Conservation (phyloP, 1,140 invertebrate genomes). For the Zaprionus nigranus region DNA sequence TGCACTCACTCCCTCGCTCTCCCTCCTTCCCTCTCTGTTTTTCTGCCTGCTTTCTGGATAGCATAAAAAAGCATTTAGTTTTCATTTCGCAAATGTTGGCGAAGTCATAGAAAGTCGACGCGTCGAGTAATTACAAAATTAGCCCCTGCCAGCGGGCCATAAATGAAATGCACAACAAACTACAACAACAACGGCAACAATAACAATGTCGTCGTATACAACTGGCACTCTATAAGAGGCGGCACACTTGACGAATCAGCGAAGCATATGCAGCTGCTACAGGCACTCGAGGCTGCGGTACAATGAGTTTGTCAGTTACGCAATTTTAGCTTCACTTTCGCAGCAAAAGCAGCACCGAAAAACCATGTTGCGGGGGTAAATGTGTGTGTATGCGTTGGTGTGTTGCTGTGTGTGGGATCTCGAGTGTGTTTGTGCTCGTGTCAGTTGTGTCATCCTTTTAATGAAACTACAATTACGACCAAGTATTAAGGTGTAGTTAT, state of each 20-base stretch:
- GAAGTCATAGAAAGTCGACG: constrained; percentile 77
- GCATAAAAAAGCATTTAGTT: constrained; percentile 67
- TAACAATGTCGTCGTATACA: constrained; percentile 19
- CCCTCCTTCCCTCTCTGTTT: too few species aligned
- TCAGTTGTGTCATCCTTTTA: constrained; percentile 65
- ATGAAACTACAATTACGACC: constrained; percentile 55
- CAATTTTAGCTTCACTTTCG: constrained; percentile 31
- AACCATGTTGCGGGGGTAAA: background rate
- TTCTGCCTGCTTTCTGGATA: background rate
- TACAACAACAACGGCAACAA: constrained; percentile 21
- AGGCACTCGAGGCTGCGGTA: constrained; percentile 58
- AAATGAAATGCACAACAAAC: constrained; percentile 61
- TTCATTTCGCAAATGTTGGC: constrained; percentile 52
- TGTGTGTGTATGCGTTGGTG: background rate
- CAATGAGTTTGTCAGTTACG: constrained; percentile 62
- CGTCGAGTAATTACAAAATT: constrained; percentile 79
- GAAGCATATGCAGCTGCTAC: constrained; percentile 58
- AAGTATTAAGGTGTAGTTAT: constrained; percentile 63
- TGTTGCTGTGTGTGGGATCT: background rate
- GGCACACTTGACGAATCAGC: constrained; percentile 58
- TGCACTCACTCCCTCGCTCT: background rate
- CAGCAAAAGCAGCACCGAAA: constrained; percentile 9
- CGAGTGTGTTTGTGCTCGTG: constrained; percentile 1
- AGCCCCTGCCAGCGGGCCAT: constrained; percentile 71
- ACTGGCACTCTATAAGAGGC: constrained; percentile 61